Percentiles rank a stretch among this genome's conserved stretches.
These are phyloP conservation scores for Tapirus terrestris DNA, from an alignment of 2,113 vertebrate species.

Conservation along the genomic window DNA sequence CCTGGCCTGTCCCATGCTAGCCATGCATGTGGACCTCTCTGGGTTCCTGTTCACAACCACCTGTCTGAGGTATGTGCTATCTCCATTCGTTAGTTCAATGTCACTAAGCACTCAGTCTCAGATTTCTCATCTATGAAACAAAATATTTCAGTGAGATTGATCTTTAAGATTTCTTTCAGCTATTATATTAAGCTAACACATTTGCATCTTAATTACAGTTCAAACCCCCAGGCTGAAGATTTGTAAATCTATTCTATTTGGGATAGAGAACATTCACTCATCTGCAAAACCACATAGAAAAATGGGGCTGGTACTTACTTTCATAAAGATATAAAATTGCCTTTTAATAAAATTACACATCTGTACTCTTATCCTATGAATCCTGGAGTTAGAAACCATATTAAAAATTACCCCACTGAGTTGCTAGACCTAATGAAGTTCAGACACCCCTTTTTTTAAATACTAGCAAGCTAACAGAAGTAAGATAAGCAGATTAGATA, in stretches of 20 bases:
- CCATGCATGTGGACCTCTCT: background rate
- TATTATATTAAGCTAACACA: background rate
- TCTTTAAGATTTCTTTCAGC: background rate
- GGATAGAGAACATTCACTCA: background rate
- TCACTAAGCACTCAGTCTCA: background rate
- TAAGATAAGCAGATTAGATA: background rate
- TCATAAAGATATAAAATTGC: background rate
- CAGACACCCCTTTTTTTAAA: background rate
- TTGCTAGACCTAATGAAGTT: background rate
- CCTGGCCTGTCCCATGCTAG: accelerated
- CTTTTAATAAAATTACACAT: background rate
- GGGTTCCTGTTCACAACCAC: background rate
- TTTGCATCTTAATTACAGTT: conserved; percentile 45
- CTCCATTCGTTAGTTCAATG: background rate
- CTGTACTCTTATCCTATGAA: background rate
- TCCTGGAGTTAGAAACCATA: background rate
- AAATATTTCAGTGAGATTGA: background rate
- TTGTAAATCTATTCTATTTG: background rate
- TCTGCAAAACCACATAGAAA: background rate
- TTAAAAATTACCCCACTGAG: conserved; percentile 17
- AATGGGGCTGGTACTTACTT: background rate
- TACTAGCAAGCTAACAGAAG: background rate
- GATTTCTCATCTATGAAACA: background rate
- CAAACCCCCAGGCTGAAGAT: background rate
- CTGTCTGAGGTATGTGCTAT: no score